phyloP scores from a whole-genome alignment of 2,888 invertebrate species.

The Himalopsyche tibetana region DNA sequence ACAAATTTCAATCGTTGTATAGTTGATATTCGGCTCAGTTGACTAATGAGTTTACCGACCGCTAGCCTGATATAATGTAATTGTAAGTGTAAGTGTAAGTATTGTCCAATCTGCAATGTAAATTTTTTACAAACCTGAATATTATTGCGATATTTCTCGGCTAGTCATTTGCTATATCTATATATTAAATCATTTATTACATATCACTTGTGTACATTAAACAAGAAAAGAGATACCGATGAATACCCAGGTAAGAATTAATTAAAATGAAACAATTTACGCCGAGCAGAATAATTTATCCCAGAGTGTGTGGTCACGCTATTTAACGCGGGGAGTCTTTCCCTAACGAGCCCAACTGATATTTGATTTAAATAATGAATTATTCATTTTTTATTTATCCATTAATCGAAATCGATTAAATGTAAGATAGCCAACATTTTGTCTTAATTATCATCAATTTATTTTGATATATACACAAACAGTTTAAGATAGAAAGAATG shows the following conservation, averaged over 20 bases:
- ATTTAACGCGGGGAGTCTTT: constrained; percentile 47
- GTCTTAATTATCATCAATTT: constrained; percentile 58
- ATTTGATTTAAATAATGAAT: constrained; percentile 64
- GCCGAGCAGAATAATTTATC: background rate
- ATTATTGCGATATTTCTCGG: no score
- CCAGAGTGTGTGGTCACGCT: constrained; percentile 1
- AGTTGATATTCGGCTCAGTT: no score
- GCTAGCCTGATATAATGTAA: no score
- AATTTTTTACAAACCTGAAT: no score
- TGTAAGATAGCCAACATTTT: constrained; percentile 26
- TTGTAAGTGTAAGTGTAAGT: no score
- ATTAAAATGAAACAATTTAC: constrained; percentile 23
- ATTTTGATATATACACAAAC: constrained; percentile 24
- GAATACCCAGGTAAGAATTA: background rate
- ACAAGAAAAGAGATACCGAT: background rate
- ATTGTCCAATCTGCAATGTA: no score
- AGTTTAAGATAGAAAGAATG: no score
- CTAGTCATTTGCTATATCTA: no score
- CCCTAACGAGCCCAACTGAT: constrained; percentile 59
- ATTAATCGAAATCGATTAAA: constrained; percentile 49
- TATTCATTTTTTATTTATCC: constrained; percentile 61
- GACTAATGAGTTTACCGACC: no score
- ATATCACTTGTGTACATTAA: background rate
- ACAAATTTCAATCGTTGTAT: no score
- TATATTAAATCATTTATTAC: no score